Evolutionary conservation across 2,888 invertebrate genomes (phyloP).

Genomic region (Himalopsyche japonica): DNA sequence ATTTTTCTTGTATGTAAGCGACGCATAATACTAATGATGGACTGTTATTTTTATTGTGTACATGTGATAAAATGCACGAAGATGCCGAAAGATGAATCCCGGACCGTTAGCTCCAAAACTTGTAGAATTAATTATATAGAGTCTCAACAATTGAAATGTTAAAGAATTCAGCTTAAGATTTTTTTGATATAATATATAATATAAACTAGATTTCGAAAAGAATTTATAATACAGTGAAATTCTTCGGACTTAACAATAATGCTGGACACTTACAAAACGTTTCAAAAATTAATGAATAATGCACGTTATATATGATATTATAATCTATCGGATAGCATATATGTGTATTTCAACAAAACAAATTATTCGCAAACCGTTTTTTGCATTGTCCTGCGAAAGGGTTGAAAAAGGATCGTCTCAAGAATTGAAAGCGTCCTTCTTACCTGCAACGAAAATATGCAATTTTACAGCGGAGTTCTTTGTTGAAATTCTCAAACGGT

Average conservation of each 20-base stretch:
- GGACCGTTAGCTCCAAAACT: too few species aligned
- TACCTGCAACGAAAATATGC: neutral
- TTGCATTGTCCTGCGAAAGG: constrained; percentile 17
- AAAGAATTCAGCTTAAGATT: too few species aligned
- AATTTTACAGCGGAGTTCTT: neutral
- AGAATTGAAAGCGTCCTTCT: neutral
- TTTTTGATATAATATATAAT: neutral
- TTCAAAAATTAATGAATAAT: neutral
- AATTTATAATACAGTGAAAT: neutral
- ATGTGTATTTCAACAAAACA: constrained; percentile 11
- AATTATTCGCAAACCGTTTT: constrained; percentile 28
- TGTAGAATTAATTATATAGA: too few species aligned
- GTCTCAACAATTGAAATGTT: too few species aligned
- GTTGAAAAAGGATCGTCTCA: constrained; percentile 19
- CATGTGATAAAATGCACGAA: too few species aligned
- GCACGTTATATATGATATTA: neutral
- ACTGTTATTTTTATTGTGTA: too few species aligned
- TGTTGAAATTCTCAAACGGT: neutral
- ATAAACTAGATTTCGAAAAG: neutral
- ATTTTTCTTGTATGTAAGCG: too few species aligned
- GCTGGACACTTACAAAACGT: neutral
- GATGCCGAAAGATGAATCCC: too few species aligned
- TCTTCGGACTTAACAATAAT: neutral
- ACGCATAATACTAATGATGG: too few species aligned
- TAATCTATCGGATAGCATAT: neutral